Evolutionary conservation across 1,140 invertebrate species (phyloP), one percentile per base, ranked within the genome.

Genomic region (Notospermus geniculatus): DNA sequence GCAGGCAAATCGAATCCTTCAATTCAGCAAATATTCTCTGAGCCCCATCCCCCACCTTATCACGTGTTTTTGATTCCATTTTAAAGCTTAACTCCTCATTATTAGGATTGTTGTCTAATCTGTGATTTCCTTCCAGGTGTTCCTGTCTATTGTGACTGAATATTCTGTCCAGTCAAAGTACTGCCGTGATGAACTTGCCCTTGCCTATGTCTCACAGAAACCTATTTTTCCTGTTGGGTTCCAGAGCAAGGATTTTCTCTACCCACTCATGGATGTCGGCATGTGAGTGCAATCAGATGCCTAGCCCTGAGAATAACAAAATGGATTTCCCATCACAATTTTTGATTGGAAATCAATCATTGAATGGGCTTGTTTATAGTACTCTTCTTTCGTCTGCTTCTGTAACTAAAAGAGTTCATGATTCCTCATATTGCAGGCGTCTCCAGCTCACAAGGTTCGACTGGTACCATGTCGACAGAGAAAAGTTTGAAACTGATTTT

Each of bases 141-240:
- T 76, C 58, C 59, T 74, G 9, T 69, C 65, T 15, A 45, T 76
- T 29, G 52, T 75, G 54, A 75, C 66, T 59, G 57, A 65, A 41
- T 59, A 57, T 1, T 67, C 70, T n/a, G 60, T 73, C 2, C 63
- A 63, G 32, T 75, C 72, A 1, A 74, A 71, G 59, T 75, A 69
- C 55, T 76, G 74, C 27, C 64, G 71, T 27, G 73, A 76, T 67
- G 73, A 76, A 41, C 61, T 76, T 23, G 71, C 72, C 0, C 59
- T 76, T 32, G 74, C 72, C 23, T 76, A 76, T 50, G 63, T 76
- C 25, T 75, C 71, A 32, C 64, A 72, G 58, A 72, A 73, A 56
- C 62, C 72, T 27, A 74, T 76, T 23, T 75, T 76, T 58, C 72
- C 74, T 19, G 63, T 74, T 39, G 66, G 59, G n/a, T 54, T 76